Conservation (phyloP, 2,888 invertebrate species). For the Acanthopleura granulata region DNA sequence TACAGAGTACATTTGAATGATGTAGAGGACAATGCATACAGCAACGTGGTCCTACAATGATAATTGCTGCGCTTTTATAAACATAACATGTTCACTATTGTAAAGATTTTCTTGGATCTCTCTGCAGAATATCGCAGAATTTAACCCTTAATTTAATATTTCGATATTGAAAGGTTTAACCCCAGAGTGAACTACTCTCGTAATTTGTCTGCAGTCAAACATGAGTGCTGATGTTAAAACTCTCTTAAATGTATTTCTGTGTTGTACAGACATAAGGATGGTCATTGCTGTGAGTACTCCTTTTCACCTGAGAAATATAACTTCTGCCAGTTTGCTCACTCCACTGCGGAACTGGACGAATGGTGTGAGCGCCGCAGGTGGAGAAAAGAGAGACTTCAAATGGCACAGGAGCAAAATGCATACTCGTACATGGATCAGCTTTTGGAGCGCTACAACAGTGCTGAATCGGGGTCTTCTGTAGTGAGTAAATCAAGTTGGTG, state of each 20-base stretch:
- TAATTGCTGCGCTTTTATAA: no score
- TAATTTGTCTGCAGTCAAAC: no score
- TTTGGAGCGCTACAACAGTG: slow-evolving; percentile 53
- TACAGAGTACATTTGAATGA: no score
- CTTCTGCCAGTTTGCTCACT: slow-evolving; percentile 63
- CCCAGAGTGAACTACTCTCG: no score
- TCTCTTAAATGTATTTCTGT: neutral
- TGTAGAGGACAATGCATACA: no score
- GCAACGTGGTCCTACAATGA: no score
- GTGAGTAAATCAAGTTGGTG: slow-evolving; percentile 38
- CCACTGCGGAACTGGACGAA: slow-evolving; percentile 64
- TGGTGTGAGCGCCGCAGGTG: slow-evolving; percentile 64
- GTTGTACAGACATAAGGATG: slow-evolving; percentile 41
- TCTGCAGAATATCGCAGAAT: no score
- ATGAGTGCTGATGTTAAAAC: no score
- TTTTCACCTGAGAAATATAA: slow-evolving; percentile 61
- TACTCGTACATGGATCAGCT: slow-evolving; percentile 64
- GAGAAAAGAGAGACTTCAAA: slow-evolving; percentile 62
- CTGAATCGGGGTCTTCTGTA: slow-evolving; percentile 52
- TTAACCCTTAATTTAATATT: no score
- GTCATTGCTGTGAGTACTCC: slow-evolving; percentile 56
- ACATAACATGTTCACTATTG: no score
- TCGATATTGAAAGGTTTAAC: no score
- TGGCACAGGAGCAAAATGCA: slow-evolving; percentile 57
- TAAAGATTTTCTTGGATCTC: no score